These are phyloP conservation scores for Triops longicaudatus DNA, from an alignment of 1,140 invertebrate genomes.

Conservation along the genomic window DNA sequence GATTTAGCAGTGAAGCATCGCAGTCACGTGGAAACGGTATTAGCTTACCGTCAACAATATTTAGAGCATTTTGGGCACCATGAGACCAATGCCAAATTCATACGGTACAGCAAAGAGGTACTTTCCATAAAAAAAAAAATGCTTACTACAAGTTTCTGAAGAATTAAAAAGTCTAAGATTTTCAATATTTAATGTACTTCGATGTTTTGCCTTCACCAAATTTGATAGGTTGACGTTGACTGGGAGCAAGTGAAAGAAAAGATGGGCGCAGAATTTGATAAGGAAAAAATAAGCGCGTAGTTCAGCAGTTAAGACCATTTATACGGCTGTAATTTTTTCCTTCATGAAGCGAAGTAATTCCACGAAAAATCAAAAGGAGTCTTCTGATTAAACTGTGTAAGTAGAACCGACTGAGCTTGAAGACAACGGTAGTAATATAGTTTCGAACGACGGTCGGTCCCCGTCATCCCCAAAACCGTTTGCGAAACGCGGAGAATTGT, in stretches of 20 bases:
- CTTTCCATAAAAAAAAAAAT: too few relatives aligned
- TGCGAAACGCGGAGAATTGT: too few relatives aligned
- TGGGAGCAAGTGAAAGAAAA: conserved; percentile 25
- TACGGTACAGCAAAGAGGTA: conserved; percentile 55
- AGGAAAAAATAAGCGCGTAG: background rate
- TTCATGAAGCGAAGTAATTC: too few relatives aligned
- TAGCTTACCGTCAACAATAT: conserved; percentile 65
- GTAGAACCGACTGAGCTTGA: too few relatives aligned
- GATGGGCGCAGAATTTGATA: conserved; percentile 16
- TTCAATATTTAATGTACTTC: background rate
- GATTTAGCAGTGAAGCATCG: conserved; percentile 75
- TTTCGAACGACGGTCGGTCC: too few relatives aligned
- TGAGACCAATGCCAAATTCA: conserved; percentile 64
- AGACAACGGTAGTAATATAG: too few relatives aligned
- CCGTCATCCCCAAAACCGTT: too few relatives aligned
- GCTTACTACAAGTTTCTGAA: background rate
- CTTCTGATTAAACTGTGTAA: too few relatives aligned
- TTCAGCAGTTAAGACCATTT: too few relatives aligned
- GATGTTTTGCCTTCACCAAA: background rate
- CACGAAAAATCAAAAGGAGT: too few relatives aligned
- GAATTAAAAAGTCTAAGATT: background rate
- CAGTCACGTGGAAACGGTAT: conserved; percentile 63
- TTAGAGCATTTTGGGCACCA: conserved; percentile 60
- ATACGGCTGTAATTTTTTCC: too few relatives aligned
- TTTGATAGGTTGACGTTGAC: conserved; percentile 24